Conservation (phyloP, 2,113 vertebrate species). For the Crotalus horridus region DNA sequence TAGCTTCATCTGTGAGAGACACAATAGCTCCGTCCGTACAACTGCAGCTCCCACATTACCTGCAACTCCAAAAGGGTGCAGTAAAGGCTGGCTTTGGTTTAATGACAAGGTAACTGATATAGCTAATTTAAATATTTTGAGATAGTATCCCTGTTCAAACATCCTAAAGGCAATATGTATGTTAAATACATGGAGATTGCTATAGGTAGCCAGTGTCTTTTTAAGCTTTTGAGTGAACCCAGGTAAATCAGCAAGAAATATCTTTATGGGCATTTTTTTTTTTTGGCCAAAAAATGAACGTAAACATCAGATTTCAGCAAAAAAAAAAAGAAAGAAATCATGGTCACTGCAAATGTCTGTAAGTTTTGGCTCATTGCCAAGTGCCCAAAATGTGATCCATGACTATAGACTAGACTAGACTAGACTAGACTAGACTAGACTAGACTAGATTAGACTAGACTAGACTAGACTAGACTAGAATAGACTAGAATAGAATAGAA, state of each 20-base stretch:
- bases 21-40: conserved; percentile 72
- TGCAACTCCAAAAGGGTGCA: conserved; percentile 75
- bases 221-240: not conserved
- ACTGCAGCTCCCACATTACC: conserved; percentile 68
- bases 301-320: not conserved
- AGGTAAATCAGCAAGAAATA: not conserved
- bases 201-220: not conserved
- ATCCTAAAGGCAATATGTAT: not conserved
- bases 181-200: not conserved
- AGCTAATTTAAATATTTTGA: not conserved
- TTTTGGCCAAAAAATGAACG: not conserved
- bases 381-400: not conserved
- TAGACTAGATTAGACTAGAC: no score
- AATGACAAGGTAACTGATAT: conserved; percentile 76
- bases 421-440: no score
- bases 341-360: not conserved
- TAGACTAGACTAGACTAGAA: no score
- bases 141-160: not conserved
- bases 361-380: not conserved
- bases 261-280: not conserved
- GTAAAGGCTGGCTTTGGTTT: conserved; percentile 79
- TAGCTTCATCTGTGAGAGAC: conserved; percentile 87
- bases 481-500: no score
- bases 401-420: not conserved
- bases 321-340: not conserved